These are phyloP conservation scores for Oreochromis niloticus DNA, from an alignment of 2,113 vertebrate genomes.

Conservation along the genomic window DNA sequence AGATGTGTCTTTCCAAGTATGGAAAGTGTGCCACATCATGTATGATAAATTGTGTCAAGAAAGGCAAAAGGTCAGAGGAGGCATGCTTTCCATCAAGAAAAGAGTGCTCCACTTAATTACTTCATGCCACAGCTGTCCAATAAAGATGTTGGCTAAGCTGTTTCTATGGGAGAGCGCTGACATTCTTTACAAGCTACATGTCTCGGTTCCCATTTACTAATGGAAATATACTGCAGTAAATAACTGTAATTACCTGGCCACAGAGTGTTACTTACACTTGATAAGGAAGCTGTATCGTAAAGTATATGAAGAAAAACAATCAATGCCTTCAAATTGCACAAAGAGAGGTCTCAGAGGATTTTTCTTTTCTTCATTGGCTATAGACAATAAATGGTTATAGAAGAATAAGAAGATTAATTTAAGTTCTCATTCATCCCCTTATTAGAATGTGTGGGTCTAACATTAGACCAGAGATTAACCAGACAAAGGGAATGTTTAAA, in stretches of 20 bases:
- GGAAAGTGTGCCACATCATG: not conserved
- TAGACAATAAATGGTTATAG: not conserved
- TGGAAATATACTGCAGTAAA: not conserved
- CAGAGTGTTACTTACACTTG: not conserved
- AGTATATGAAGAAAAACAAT: not conserved
- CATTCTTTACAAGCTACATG: not conserved
- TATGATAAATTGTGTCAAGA: slow-evolving; percentile 19
- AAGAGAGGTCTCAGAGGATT: not conserved
- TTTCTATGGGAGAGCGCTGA: not conserved
- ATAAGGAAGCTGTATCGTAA: not conserved
- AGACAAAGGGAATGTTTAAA: slow-evolving; percentile 13
- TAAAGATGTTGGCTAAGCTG: slow-evolving; percentile 32
- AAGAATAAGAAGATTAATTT: slow-evolving; percentile 34
- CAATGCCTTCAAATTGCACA: not conserved
- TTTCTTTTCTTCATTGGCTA: not conserved
- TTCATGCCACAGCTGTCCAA: slow-evolving; percentile 27
- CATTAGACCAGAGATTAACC: slow-evolving; percentile 37
- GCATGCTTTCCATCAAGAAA: slow-evolving; percentile 8
- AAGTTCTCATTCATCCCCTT: slow-evolving; percentile 6
- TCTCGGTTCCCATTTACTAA: not conserved
- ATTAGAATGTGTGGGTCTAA: slow-evolving; percentile 29
- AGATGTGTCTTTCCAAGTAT: not conserved
- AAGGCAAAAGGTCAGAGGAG: slow-evolving; percentile 39
- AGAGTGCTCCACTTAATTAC: slow-evolving; percentile 39
- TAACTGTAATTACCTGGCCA: slow-evolving; percentile 24